Evolutionary conservation across 1,140 invertebrate genomes (phyloP).

Genomic region (Drosophila watanabei): DNA sequence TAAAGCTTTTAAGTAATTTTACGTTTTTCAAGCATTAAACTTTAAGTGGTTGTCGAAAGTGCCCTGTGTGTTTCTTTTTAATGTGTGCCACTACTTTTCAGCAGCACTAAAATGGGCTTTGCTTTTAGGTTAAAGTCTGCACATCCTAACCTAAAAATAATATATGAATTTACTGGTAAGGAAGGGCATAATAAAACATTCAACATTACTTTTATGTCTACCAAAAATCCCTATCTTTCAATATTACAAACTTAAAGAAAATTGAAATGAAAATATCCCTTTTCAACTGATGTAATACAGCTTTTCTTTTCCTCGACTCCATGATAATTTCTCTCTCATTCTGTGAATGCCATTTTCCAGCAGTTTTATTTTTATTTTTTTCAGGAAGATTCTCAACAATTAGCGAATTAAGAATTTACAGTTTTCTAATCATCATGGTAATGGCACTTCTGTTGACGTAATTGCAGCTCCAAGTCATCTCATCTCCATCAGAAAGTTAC

Average conservation of each 20-base stretch:
- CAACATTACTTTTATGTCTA: no score
- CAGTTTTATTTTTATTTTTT: conserved; percentile 14
- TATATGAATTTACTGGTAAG: not conserved
- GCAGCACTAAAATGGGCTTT: not conserved
- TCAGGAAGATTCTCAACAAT: conserved; percentile 47
- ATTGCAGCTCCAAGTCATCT: conserved; percentile 71
- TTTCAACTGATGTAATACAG: conserved; percentile 1
- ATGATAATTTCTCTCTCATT: conserved; percentile 1
- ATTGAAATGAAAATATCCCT: not conserved
- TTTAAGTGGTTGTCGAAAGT: conserved; percentile 3
- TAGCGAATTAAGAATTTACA: conserved; percentile 65
- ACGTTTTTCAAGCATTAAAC: conserved; percentile 2
- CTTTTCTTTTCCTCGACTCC: conserved; percentile 7
- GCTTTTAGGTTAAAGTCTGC: not conserved
- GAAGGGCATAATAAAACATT: not conserved
- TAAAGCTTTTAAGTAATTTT: conserved; percentile 11
- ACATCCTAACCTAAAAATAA: not conserved
- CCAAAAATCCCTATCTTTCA: not conserved
- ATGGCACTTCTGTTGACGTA: conserved; percentile 67
- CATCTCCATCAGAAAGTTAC: conserved; percentile 53
- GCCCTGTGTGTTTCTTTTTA: no score
- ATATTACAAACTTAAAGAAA: not conserved
- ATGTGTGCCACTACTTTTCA: not conserved
- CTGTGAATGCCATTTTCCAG: not conserved
- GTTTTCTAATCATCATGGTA: conserved; percentile 69